Conservation (phyloP, 2,888 invertebrate species). For the Argyresthia goedartella region DNA sequence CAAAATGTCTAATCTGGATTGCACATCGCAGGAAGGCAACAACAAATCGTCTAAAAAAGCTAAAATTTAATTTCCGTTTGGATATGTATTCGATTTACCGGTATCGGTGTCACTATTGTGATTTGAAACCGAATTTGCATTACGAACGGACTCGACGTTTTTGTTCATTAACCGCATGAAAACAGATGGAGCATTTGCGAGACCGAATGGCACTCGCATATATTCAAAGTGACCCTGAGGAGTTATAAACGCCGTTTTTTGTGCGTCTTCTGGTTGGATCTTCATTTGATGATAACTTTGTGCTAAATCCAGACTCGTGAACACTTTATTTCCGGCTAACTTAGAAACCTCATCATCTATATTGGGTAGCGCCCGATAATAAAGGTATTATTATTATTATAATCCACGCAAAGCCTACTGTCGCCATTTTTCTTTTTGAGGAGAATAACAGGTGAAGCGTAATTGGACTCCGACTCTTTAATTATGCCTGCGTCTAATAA, state of each 20-base stretch:
- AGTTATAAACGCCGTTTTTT: conserved; percentile 2
- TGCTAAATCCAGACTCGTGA: not conserved
- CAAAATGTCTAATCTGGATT: conserved; percentile 12
- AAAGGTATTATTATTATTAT: conserved; percentile 1
- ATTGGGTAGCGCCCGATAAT: not conserved
- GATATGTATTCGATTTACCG: not conserved
- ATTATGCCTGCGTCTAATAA: conserved; percentile 10
- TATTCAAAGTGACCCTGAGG: not conserved
- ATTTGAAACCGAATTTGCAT: no score
- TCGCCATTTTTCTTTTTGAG: conserved; percentile 1
- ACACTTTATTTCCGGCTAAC: not conserved
- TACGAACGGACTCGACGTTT: not conserved
- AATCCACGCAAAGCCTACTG: conserved; percentile 1
- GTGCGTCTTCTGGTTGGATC: not conserved
- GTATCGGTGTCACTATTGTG: no score
- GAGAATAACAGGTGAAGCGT: no score
- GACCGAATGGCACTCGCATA: not conserved
- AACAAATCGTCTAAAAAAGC: conserved; percentile 20
- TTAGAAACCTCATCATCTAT: not conserved
- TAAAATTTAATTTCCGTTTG: not conserved
- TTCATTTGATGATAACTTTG: not conserved
- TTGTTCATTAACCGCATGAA: not conserved
- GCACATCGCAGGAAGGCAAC: conserved; percentile 13
- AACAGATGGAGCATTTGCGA: not conserved
- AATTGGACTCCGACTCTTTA: no score